Base-by-base conservation (phyloP, 2,888 invertebrate species). In the Drosophila barbarae region DNA sequence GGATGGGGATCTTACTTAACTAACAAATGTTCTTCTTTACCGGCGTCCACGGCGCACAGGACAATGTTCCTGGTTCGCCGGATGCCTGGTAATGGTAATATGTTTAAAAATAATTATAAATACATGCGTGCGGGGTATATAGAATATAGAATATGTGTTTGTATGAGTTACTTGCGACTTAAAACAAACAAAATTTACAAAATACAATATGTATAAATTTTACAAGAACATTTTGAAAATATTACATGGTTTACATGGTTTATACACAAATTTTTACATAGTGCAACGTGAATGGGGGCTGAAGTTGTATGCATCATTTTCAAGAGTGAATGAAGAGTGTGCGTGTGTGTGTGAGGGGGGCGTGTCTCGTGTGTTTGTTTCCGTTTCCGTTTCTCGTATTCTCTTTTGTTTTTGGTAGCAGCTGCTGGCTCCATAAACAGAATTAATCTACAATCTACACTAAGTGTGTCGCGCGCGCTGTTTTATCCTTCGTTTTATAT, bases 231-330 rank as follows among this genome's bases (percentile, higher is more conserved):
- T 73, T 69, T 71, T 71, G 73, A 77, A 69, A 79, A 74, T 47
- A 47, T 77, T 73, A 74, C 49, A 75, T 74, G 68, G 65, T 77
- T 68, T 68, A 51, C 51, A 77, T 59, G 69, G 58, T 58, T 64
- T 74, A 65, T 80, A 85, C 76, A 83, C 46, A 80, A 75, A 77
- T 83, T 83, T 66, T 81, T 81, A 81, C 85, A 81, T 72, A 77
- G 80, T 85, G 85, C 84, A 79, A 82, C 74, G 77, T 76, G 74
- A 80, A 77, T 69, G 50, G 74, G 46, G 46, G 71, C 66, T 76
- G 76, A 82, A 79, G 59, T 54, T 54, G 41, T 68, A 56, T 47
- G 59, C 39, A 69, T 60, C 39, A 51, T 60, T 18, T 52, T 46
- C 41, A 35, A 50, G 39, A 57, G 35, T 61, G 26, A 59, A 28